Evolutionary conservation across 23 tunicate species (phyloP).

Genomic region (Botrylloides violaceus): DNA sequence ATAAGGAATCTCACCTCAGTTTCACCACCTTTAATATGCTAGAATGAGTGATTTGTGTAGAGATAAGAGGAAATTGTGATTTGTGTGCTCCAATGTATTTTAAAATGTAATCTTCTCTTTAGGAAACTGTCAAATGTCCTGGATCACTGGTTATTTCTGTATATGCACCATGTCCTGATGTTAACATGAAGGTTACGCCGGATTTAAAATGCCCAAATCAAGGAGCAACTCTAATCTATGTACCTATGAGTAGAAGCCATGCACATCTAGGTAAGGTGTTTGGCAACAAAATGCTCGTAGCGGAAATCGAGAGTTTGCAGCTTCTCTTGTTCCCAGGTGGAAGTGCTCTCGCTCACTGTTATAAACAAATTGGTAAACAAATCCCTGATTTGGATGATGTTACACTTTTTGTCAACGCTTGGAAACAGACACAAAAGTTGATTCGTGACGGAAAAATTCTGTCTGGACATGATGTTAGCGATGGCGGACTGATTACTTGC

Average conservation of each 20-base stretch:
- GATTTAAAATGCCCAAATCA: slow-evolving; percentile 48
- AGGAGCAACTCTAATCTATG: slow-evolving; percentile 36
- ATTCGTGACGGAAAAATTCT: slow-evolving; percentile 15
- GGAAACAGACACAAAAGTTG: slow-evolving; percentile 48
- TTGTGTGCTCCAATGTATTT: too few species aligned
- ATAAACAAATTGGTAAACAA: slow-evolving; percentile 38
- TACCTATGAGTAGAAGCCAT: slow-evolving; percentile 48
- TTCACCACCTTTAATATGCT: too few species aligned
- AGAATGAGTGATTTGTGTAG: too few species aligned
- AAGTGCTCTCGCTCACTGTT: slow-evolving; percentile 64
- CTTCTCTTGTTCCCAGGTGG: slow-evolving; percentile 58
- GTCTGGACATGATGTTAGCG: slow-evolving; percentile 86
- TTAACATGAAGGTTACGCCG: slow-evolving; percentile 48
- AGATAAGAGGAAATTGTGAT: too few species aligned
- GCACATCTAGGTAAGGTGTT: slow-evolving; percentile 40
- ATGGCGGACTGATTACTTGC: slow-evolving; percentile 74
- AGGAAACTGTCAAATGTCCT: slow-evolving; percentile 66
- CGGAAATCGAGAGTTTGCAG: neutral
- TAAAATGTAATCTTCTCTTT: too few species aligned
- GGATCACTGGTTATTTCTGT: slow-evolving; percentile 68
- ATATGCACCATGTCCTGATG: slow-evolving; percentile 79
- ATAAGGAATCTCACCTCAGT: too few species aligned
- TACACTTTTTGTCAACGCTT: slow-evolving; percentile 42
- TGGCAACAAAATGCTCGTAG: too few species aligned
- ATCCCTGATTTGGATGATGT: slow-evolving; percentile 58